phyloP scores from a whole-genome alignment of 1,140 invertebrate species.

The Eupristina koningsbergeri region DNA sequence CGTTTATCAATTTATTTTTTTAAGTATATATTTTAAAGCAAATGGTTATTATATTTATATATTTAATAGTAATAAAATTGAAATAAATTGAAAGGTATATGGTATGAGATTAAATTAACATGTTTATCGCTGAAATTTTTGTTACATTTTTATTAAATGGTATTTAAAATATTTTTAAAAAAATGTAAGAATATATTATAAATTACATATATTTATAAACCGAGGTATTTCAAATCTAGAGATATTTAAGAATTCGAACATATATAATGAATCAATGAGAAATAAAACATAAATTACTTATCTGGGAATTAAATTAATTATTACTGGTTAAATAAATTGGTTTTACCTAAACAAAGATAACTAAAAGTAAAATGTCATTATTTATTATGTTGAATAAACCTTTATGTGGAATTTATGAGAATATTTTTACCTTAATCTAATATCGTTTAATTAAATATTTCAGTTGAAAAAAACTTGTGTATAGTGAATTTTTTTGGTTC shows the following conservation, averaged over 20 bases:
- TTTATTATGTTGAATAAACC: slow-evolving; percentile 24
- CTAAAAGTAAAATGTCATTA: background rate
- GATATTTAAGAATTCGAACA: background rate
- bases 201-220: background rate
- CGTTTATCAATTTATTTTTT: too few relatives aligned
- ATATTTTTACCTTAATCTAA: slow-evolving; percentile 17
- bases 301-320: slow-evolving; percentile 11
- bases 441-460: slow-evolving; percentile 37
- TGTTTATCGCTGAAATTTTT: background rate
- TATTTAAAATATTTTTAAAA: background rate
- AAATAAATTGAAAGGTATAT: too few relatives aligned
- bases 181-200: background rate
- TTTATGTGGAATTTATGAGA: background rate
- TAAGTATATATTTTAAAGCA: too few relatives aligned
- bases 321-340: slow-evolving; percentile 17
- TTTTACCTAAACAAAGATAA: slow-evolving; percentile 23
- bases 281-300: slow-evolving; percentile 13
- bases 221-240: background rate
- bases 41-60: too few relatives aligned
- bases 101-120: background rate
- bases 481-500: background rate
- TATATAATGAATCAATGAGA: background rate
- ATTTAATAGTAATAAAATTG: too few relatives aligned
- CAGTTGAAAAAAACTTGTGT: background rate
- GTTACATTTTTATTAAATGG: background rate